These are phyloP conservation scores for Oscarella lobularis DNA, from an alignment of 37 sponge, comb jelly and placozoan genomes.

Conservation along the genomic window DNA sequence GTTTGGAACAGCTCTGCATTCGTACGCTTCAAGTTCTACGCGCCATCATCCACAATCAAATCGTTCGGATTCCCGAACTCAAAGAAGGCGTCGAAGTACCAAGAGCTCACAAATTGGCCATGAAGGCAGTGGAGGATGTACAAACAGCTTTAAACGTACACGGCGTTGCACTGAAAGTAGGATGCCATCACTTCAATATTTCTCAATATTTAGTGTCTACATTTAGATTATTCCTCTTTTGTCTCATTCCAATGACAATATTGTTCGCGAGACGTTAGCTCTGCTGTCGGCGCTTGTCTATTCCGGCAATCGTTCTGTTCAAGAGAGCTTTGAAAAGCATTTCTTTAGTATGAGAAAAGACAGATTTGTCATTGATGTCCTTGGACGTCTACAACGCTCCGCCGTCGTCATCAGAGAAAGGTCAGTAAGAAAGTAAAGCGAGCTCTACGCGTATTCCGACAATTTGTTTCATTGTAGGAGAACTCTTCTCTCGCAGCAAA, in stretches of 20 bases:
- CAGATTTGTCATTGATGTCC: constrained; percentile 29
- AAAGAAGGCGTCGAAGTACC: neutral
- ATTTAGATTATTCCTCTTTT: constrained; percentile 51
- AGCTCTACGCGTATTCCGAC: too few species aligned
- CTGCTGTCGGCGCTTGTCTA: constrained; percentile 38
- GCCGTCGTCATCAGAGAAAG: constrained; percentile 12
- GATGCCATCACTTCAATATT: too few species aligned
- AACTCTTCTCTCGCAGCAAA: too few species aligned
- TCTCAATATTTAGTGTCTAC: too few species aligned
- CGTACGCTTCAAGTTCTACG: neutral
- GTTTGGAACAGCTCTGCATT: neutral
- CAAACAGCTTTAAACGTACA: neutral
- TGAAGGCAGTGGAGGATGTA: neutral
- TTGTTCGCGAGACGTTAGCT: constrained; percentile 40
- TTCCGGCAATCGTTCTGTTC: constrained; percentile 37
- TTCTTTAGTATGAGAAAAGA: constrained; percentile 38
- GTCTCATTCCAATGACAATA: constrained; percentile 31
- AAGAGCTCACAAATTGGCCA: neutral
- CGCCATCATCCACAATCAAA: neutral
- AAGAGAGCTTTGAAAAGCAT: constrained; percentile 8
- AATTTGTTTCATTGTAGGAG: too few species aligned
- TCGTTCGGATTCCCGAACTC: neutral
- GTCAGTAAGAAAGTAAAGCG: too few species aligned
- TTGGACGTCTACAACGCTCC: constrained; percentile 18
- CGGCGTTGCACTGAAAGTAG: neutral